Evolutionary conservation across 2,113 vertebrate genomes (phyloP), one percentile per base, ranked within the genome.

Genomic region (Ceuthmochares aereus): DNA sequence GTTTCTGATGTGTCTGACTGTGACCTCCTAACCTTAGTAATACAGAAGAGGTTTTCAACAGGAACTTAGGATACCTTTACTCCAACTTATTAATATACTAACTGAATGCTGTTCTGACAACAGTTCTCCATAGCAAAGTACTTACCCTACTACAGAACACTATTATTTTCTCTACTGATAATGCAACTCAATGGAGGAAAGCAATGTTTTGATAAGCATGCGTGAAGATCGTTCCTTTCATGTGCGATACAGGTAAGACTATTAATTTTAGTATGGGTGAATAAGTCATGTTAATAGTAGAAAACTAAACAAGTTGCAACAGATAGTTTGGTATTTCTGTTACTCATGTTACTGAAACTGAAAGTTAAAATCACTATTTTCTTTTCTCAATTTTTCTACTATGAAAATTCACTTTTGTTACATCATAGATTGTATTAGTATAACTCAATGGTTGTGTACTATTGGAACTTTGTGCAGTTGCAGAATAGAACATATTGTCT

Each of bases 171-270:
- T 96, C 96, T 97, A 90, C 97, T 98, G 98, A 98, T 98, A 98
- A 98, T 99, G 99, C 98, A 98, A 97, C 95, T 98, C 97, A 73
- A 99, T 99, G 99, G 99, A 99, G 97, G 97, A 98, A 91, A 97
- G 96, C 95, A 97, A 97, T 96, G 97, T 98, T 97, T 91, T 98
- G 97, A 92, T 99, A 98, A 99, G 98, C 97, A 98, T 98, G 98
- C 98, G 83, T 93, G 98, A 99, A 94, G 99, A 99, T 95, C 98
- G 97, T 90, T 98, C 98, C 92, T 98, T 99, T 98, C 98, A 99
- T 95, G 98, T 99, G 95, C 98, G 99, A 88, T 99, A 99, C 99
- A 99, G 99, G 99, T 99, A 99, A 98, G 99, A 75, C 69, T 54
- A 13, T 29, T 83, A 1, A 51, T 92, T 96, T 81, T 68, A 54